Conservation (phyloP, 2,113 vertebrate species). For the Coptodon bakossiorum region DNA sequence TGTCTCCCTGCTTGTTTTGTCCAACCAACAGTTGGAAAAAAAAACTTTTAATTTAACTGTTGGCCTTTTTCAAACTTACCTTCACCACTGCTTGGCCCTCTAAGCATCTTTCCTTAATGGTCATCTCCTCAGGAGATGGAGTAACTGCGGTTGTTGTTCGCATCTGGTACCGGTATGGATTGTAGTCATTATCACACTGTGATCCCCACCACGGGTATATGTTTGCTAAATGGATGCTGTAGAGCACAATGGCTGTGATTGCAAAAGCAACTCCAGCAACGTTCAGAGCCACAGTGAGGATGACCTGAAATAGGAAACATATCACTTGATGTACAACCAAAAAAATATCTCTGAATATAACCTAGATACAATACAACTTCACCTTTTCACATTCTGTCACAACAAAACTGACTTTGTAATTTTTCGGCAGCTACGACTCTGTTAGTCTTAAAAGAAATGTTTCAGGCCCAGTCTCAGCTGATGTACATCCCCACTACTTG, state of each 20-base stretch:
- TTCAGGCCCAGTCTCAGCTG: no score
- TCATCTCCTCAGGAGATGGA: fast-evolving
- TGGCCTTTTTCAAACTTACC: neutral
- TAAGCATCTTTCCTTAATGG: neutral
- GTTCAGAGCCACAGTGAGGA: slow-evolving; percentile 34
- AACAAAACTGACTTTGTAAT: no score
- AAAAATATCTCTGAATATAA: neutral
- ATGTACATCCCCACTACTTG: no score
- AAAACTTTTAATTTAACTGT: neutral
- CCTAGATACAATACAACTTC: neutral
- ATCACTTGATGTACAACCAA: neutral
- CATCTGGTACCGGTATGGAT: fast-evolving
- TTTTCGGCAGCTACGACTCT: no score
- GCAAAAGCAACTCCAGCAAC: slow-evolving; percentile 28
- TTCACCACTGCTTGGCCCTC: fast-evolving
- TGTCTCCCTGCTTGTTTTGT: neutral
- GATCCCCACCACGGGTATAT: fast-evolving
- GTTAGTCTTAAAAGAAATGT: no score
- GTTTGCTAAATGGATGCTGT: neutral
- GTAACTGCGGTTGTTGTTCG: neutral
- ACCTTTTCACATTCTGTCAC: neutral
- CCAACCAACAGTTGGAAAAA: neutral
- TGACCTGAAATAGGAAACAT: slow-evolving; percentile 21
- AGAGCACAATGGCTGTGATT: slow-evolving; percentile 39
- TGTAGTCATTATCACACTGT: neutral